Evolutionary conservation across 2,888 invertebrate genomes (phyloP).

Genomic region (Alloscopus bannaensis): DNA sequence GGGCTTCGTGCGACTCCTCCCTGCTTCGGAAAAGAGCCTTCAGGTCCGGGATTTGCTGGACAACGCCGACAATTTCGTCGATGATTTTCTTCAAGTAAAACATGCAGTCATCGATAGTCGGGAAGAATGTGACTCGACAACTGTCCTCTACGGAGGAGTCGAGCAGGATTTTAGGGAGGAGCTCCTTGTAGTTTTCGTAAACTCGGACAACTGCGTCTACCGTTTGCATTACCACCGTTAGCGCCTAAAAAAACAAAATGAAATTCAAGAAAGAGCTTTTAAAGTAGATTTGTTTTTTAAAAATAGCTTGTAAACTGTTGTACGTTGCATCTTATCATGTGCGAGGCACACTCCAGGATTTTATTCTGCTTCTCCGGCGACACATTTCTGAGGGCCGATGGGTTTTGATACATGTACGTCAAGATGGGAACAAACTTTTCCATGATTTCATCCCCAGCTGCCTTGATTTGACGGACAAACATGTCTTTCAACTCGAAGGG

Average conservation of each 20-base stretch:
- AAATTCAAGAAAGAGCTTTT: conserved; percentile 3
- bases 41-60: conserved; percentile 67
- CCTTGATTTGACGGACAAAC: conserved; percentile 62
- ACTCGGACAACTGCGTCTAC: conserved; percentile 56
- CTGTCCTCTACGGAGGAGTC: conserved; percentile 68
- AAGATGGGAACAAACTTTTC: conserved; percentile 62
- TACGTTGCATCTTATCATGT: conserved; percentile 68
- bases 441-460: conserved; percentile 66
- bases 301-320: conserved; percentile 12
- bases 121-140: conserved; percentile 59
- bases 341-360: conserved; percentile 66
- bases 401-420: conserved; percentile 59
- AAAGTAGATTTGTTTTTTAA: background rate
- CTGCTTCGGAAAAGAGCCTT: conserved; percentile 42
- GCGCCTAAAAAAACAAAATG: conserved; percentile 26
- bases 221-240: conserved; percentile 60
- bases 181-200: conserved; percentile 65
- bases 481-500: conserved; percentile 69
- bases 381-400: conserved; percentile 32
- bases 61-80: conserved; percentile 67
- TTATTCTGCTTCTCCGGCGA: conserved; percentile 43
- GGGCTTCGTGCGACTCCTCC: conserved; percentile 21
- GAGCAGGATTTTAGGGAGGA: conserved; percentile 66
- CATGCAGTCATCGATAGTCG: conserved; percentile 68
- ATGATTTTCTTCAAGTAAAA: conserved; percentile 69